A percentile compares a stretch with the other conserved stretches of the same genome.
Conservation (phyloP, 2,888 invertebrate genomes). For the Pandemis cinnamomeana region DNA sequence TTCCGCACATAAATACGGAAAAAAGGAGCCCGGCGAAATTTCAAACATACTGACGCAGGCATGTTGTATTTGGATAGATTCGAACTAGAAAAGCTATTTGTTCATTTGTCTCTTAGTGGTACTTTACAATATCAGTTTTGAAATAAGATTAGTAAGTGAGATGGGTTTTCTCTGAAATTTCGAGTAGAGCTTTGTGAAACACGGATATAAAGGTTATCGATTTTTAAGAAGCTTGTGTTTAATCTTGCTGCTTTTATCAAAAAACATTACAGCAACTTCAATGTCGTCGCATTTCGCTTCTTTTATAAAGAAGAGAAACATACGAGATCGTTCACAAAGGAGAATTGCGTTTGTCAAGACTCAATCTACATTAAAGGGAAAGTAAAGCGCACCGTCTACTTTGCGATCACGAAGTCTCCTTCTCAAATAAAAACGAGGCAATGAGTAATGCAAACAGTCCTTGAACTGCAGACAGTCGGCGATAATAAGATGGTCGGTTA, state of each 20-base stretch:
- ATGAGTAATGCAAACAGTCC: slow-evolving; percentile 29
- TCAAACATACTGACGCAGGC: neutral
- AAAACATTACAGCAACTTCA: slow-evolving; percentile 14
- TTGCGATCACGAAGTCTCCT: slow-evolving; percentile 26
- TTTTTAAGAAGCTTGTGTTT: slow-evolving; percentile 24
- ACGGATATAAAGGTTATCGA: slow-evolving; percentile 8
- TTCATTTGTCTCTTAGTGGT: neutral
- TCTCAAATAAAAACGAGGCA: slow-evolving; percentile 24
- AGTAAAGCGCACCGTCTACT: slow-evolving; percentile 19
- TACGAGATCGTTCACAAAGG: slow-evolving; percentile 24
- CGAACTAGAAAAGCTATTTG: neutral
- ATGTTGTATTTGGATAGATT: neutral
- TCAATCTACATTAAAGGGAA: slow-evolving; percentile 28
- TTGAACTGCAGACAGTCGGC: slow-evolving; percentile 29
- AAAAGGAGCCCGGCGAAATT: neutral
- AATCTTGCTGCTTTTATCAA: slow-evolving; percentile 16
- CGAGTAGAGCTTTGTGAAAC: neutral
- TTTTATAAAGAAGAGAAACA: slow-evolving; percentile 25
- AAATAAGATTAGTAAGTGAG: neutral
- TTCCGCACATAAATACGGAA: neutral
- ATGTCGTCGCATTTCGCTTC: slow-evolving; percentile 11
- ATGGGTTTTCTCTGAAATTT: neutral
- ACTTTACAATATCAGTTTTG: neutral
- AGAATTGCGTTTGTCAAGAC: slow-evolving; percentile 21
- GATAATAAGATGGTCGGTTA: slow-evolving; percentile 26